A percentile compares a stretch with the other conserved stretches of the same genome.
Evolutionary conservation across 1,140 invertebrate species (phyloP).

Genomic region (Hestina assimilis): DNA sequence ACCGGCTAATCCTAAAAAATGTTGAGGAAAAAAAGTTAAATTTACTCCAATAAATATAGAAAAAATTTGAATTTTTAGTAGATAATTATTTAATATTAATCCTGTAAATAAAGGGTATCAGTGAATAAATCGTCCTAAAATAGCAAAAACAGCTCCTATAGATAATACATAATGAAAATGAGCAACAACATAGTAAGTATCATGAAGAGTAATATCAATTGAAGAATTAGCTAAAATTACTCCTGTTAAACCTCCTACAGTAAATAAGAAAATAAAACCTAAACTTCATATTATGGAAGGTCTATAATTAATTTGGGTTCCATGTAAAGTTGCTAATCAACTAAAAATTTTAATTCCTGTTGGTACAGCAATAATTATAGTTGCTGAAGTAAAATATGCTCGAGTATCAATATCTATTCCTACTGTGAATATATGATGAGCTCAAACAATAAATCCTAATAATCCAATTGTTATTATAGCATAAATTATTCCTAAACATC

Average conservation of each 20-base stretch:
- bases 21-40: slow-evolving; percentile 87
- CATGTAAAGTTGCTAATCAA: slow-evolving; percentile 80
- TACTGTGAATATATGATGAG: slow-evolving; percentile 86
- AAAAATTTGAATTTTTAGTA: slow-evolving; percentile 81
- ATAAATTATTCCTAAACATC: slow-evolving; percentile 35
- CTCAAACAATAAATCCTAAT: slow-evolving; percentile 81
- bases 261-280: slow-evolving; percentile 87
- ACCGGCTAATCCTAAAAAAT: slow-evolving; percentile 85
- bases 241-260: slow-evolving; percentile 81
- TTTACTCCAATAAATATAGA: slow-evolving; percentile 84
- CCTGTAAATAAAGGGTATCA: slow-evolving; percentile 84
- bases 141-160: slow-evolving; percentile 84
- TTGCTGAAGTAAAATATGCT: slow-evolving; percentile 86
- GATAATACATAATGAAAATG: slow-evolving; percentile 87
- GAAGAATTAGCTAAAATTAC: slow-evolving; percentile 84
- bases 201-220: slow-evolving; percentile 85
- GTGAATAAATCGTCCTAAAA: slow-evolving; percentile 83
- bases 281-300: slow-evolving; percentile 81
- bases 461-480: slow-evolving; percentile 36
- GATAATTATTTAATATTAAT: slow-evolving; percentile 75
- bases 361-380: slow-evolving; percentile 85
- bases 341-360: slow-evolving; percentile 85
- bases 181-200: slow-evolving; percentile 88
- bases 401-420: slow-evolving; percentile 86
- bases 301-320: slow-evolving; percentile 76